A percentile compares a stretch with the other conserved stretches of the same genome.
phyloP scores from a whole-genome alignment of 1,140 invertebrate genomes.

The Sminthurinus signatus region DNA sequence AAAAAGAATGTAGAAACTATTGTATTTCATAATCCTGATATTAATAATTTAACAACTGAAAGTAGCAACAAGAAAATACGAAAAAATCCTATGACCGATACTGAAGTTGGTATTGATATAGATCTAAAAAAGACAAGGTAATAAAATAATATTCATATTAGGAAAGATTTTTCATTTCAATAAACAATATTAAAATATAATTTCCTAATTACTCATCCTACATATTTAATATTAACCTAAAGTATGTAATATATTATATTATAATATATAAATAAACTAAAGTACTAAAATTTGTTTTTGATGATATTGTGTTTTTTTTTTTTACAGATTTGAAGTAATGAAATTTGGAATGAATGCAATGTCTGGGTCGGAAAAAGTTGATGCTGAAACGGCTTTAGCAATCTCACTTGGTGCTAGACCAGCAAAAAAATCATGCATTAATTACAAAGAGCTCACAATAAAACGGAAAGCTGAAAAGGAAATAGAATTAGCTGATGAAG shows the following conservation, averaged over 20 bases:
- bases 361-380: constrained; percentile 32
- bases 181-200: not conserved
- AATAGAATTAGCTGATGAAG: not conserved
- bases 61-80: not conserved
- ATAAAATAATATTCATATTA: not conserved
- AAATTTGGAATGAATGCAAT: constrained; percentile 42
- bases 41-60: not conserved
- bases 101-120: constrained; percentile 9
- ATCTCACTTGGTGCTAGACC: constrained; percentile 43
- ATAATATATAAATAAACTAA: not conserved
- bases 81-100: not conserved
- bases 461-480: constrained; percentile 14
- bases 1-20: constrained; percentile 12
- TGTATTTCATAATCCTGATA: constrained; percentile 19
- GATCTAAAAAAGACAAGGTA: constrained; percentile 28
- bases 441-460: constrained; percentile 40
- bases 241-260: not conserved
- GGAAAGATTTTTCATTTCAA: not conserved
- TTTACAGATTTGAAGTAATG: constrained; percentile 40
- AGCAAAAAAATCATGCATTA: constrained; percentile 27
- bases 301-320: not conserved
- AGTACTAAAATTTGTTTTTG: not conserved
- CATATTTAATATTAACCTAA: not conserved
- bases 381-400: constrained; percentile 42
- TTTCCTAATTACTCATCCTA: too few relatives aligned